Evolutionary conservation across 2,888 invertebrate genomes (phyloP).

Genomic region (Monopis laevigella): DNA sequence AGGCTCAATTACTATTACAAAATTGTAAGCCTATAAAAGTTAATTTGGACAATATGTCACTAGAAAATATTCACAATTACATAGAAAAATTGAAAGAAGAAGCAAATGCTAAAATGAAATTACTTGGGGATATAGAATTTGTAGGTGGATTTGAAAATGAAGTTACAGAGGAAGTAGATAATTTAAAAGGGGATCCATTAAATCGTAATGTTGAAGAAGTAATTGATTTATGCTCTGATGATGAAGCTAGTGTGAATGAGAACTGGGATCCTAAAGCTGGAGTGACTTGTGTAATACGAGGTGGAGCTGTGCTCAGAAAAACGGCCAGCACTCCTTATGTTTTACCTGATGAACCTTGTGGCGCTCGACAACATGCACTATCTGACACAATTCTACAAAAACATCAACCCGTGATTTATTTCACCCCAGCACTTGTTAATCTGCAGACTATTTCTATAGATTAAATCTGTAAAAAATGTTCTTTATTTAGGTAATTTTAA

Average conservation of each 20-base stretch:
- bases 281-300: conserved; percentile 47
- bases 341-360: conserved; percentile 49
- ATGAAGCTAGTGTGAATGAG: conserved; percentile 58
- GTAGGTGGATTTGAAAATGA: conserved; percentile 47
- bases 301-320: conserved; percentile 44
- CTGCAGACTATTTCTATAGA: conserved; percentile 60
- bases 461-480: too few species aligned
- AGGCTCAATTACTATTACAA: conserved; percentile 56
- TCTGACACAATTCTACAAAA: conserved; percentile 35
- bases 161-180: conserved; percentile 30
- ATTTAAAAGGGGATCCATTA: conserved; percentile 38
- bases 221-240: conserved; percentile 76
- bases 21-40: conserved; percentile 61
- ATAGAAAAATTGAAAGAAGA: conserved; percentile 39
- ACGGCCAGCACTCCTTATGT: conserved; percentile 40
- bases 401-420: conserved; percentile 53
- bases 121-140: conserved; percentile 56
- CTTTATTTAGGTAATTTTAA: too few species aligned
- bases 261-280: conserved; percentile 54
- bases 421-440: conserved; percentile 51
- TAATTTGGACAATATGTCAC: conserved; percentile 45
- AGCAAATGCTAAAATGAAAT: conserved; percentile 36
- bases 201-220: conserved; percentile 59
- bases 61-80: conserved; percentile 46
- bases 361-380: conserved; percentile 43